Base-by-base conservation (phyloP, 92 coral and sea anemone genomes). In the Hydrozoanthus gracilis region DNA sequence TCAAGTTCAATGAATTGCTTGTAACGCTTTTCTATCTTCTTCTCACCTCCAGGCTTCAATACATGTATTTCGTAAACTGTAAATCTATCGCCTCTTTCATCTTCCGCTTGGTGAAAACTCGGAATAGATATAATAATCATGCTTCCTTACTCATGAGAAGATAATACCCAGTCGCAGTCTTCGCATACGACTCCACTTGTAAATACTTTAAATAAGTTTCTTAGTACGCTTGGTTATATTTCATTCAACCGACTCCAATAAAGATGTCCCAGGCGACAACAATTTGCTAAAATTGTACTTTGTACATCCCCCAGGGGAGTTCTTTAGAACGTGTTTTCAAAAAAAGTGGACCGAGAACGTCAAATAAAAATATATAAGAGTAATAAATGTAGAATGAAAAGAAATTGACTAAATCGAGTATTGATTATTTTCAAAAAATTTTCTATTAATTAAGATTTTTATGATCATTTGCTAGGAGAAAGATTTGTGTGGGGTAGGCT, bases 41-140 rank as follows among this genome's bases (percentile, higher is more conserved):
- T 91, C 12, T 82, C 86, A 0, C 95, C 99, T 71, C 96, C 98
- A 7, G 97, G 98, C 83, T 93, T 95, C 8, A 96, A 86, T 56
- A 95, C 86, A 79, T 89, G 93, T 71, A 96, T 87, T 86, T 92
- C 93, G 73, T 95, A 96, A 20, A 91, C 98, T 8, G 95, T 93
- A 50, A 76, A 93, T 12, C 46, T 83, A 45, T 92, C 91, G 56
- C 94, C 93, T 46, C 62, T 87, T 14, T 90, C 91, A 77, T 94
- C 95, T 58, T 79, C 86, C 72, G 92, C 75, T 79, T 91, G 94
- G 49, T 87, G 91, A 76, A 92, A 96, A 68, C 87, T 76, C n/a
- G 99, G 99, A 91, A 96, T 87, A 6, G 93, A 84, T 68, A 96
- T 89, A 14, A 86, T 56, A 76, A 92, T 90, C 98, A 94, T 94